Percentiles rank a stretch among this genome's conserved stretches.
Conservation (phyloP, 1,140 invertebrate genomes). For the Euglossa dilemma region DNA sequence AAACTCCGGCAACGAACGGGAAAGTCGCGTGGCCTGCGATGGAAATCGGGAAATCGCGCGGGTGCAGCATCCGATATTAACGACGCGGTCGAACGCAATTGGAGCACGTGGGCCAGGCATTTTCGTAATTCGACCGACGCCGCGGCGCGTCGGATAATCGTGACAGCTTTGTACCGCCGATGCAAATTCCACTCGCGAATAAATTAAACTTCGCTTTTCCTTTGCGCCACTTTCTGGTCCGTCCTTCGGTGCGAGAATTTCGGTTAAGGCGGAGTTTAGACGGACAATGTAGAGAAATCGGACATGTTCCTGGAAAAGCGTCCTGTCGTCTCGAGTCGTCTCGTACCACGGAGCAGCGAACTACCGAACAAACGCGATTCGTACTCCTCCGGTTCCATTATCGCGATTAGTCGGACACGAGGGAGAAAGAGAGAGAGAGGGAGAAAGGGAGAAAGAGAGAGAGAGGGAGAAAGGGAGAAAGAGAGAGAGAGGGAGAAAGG, state of each 20-base stretch:
- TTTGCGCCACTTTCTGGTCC: too few species aligned
- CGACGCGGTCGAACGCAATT: neutral
- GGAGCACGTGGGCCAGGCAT: slow-evolving; percentile 12
- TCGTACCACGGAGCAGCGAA: too few species aligned
- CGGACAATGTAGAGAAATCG: neutral
- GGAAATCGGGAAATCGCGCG: neutral
- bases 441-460: too few species aligned
- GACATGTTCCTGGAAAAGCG: too few species aligned
- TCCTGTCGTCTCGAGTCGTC: too few species aligned
- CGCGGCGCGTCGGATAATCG: neutral
- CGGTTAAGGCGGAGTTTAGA: neutral
- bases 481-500: too few species aligned
- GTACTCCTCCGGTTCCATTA: neutral
- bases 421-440: neutral
- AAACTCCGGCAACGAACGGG: neutral
- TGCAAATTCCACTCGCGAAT: slow-evolving; percentile 6
- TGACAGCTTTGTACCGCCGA: slow-evolving; percentile 7
- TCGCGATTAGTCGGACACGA: neutral
- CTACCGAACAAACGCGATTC: neutral
- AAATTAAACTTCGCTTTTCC: slow-evolving; percentile 32
- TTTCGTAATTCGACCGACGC: slow-evolving; percentile 21
- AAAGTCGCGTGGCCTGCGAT: neutral
- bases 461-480: too few species aligned
- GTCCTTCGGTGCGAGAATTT: too few species aligned
- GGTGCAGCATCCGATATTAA: slow-evolving; percentile 1